These are phyloP conservation scores for Ovis canadensis DNA, from an alignment of 2,113 vertebrate species.

Conservation along the genomic window DNA sequence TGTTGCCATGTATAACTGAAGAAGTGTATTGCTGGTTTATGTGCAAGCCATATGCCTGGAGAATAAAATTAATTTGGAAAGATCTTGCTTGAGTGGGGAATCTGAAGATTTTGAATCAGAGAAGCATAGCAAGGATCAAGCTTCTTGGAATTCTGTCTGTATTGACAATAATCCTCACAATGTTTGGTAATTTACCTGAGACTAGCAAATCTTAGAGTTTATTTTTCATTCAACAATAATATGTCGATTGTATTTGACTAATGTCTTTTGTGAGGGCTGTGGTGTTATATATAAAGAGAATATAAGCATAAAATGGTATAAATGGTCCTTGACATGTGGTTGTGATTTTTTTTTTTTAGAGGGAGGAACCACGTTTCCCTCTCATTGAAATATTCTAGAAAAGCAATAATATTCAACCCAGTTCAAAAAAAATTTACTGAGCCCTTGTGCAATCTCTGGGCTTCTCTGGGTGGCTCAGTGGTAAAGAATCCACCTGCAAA, in stretches of 20 bases:
- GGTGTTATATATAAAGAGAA: background rate
- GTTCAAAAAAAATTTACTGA: background rate
- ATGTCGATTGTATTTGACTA: background rate
- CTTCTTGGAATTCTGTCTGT: background rate
- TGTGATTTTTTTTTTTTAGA: background rate
- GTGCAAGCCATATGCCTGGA: background rate
- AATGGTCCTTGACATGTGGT: background rate
- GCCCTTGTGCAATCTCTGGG: background rate
- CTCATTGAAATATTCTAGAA: background rate
- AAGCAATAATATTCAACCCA: background rate
- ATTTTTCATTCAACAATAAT: background rate
- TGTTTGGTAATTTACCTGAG: background rate
- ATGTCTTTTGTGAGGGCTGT: background rate
- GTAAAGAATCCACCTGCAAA: background rate
- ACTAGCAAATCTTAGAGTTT: background rate
- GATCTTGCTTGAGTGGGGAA: conserved; percentile 19
- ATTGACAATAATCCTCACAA: background rate
- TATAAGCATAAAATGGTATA: background rate
- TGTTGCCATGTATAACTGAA: background rate
- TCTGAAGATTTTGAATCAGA: conserved; percentile 15
- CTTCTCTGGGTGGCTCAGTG: background rate
- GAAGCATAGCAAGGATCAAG: background rate
- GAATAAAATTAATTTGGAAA: conserved; percentile 38
- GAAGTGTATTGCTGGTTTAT: background rate
- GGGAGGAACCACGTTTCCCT: background rate